phyloP scores from a whole-genome alignment of 2,113 vertebrate genomes.

The Epinephelus moara region DNA sequence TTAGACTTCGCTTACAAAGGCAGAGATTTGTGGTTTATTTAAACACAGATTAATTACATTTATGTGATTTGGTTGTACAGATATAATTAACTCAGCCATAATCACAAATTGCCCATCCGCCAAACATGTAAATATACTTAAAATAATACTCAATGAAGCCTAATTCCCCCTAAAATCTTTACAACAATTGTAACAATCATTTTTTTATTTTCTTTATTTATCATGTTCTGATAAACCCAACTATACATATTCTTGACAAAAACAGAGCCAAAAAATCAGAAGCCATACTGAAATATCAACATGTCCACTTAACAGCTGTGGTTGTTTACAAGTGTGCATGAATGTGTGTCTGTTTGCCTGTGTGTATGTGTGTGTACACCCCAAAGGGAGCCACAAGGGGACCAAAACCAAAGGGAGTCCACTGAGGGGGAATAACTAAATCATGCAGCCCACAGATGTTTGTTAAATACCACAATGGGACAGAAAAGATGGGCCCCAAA shows the following conservation, averaged over 20 bases:
- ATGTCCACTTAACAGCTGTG: constrained; percentile 60
- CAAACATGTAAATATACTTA: not conserved
- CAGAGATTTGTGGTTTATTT: not conserved
- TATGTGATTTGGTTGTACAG: not conserved
- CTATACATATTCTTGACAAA: too few relatives aligned
- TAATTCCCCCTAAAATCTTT: not conserved
- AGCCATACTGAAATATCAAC: constrained; percentile 50
- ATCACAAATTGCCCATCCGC: not conserved
- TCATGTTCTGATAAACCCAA: not conserved
- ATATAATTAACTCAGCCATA: not conserved
- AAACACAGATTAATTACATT: not conserved
- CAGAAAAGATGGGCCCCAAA: constrained; percentile 39
- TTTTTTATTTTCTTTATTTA: not conserved
- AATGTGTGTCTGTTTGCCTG: constrained; percentile 24
- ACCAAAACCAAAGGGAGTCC: constrained; percentile 64
- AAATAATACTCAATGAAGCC: not conserved
- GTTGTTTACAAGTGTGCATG: constrained; percentile 63
- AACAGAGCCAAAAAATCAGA: constrained; percentile 24
- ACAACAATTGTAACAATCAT: not conserved
- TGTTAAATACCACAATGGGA: constrained; percentile 59
- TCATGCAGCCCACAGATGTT: constrained; percentile 75
- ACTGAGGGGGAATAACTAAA: constrained; percentile 72
- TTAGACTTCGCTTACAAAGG: constrained; percentile 2
- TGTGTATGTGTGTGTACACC: constrained; percentile 26
- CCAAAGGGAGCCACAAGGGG: constrained; percentile 62